phyloP scores from a whole-genome alignment of 2,888 invertebrate genomes.

The Prosapia bicincta region DNA sequence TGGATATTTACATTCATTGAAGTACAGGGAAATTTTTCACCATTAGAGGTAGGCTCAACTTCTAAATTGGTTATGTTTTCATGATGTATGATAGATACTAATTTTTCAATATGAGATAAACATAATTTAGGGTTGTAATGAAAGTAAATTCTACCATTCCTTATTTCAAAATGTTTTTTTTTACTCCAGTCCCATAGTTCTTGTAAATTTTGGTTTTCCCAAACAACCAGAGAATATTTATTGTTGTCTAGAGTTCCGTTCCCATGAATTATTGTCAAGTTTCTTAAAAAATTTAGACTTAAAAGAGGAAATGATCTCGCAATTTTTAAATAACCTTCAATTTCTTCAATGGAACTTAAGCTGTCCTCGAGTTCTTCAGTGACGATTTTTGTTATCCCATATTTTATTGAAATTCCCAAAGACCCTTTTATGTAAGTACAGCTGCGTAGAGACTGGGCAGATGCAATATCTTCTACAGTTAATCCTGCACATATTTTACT shows the following conservation, averaged over 20 bases:
- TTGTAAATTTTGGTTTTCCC: constrained; percentile 52
- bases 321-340: constrained; percentile 69
- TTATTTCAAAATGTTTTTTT: constrained; percentile 50
- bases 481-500: constrained; percentile 13
- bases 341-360: constrained; percentile 66
- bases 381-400: constrained; percentile 49
- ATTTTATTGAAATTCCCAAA: constrained; percentile 62
- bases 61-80: constrained; percentile 51
- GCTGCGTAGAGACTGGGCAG: constrained; percentile 63
- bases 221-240: constrained; percentile 51
- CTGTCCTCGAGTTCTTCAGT: constrained; percentile 59
- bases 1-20: constrained; percentile 50
- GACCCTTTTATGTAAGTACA: constrained; percentile 79
- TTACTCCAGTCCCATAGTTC: constrained; percentile 50
- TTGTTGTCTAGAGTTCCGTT: constrained; percentile 43
- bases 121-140: constrained; percentile 81
- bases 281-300: constrained; percentile 71
- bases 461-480: constrained; percentile 59
- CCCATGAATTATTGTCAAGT: constrained; percentile 66
- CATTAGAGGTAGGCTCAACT: constrained; percentile 62
- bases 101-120: constrained; percentile 55
- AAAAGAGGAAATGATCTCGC: constrained; percentile 53
- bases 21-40: constrained; percentile 65
- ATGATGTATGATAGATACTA: constrained; percentile 51
- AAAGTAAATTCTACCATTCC: constrained; percentile 65